These are phyloP conservation scores for Pseudorectes ferrugineus DNA, from an alignment of 2,113 vertebrate genomes.

Conservation along the genomic window DNA sequence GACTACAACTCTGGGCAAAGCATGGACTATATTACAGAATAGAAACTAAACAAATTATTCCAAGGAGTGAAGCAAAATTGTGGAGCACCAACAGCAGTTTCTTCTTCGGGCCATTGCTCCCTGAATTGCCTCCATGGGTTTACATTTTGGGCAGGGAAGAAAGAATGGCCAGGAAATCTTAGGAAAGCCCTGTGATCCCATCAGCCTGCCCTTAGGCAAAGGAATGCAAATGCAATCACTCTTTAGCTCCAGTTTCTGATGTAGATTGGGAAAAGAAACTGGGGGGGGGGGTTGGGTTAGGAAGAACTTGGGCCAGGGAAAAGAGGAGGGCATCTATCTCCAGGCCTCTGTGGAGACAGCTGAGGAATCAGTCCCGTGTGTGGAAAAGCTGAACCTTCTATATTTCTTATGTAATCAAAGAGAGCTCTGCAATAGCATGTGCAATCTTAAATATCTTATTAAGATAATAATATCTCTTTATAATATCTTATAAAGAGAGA, in stretches of 20 bases:
- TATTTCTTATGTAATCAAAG: not conserved
- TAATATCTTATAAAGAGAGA: not conserved
- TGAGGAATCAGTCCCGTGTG: not conserved
- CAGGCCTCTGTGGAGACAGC: not conserved
- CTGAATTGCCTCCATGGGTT: not conserved
- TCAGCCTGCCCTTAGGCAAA: not conserved
- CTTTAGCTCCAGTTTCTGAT: not conserved
- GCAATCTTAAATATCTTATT: not conserved
- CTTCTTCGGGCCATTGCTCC: not conserved
- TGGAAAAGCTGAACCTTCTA: not conserved
- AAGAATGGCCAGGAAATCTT: not conserved
- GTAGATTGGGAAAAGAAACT: not conserved
- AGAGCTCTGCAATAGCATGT: not conserved
- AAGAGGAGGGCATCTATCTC: not conserved
- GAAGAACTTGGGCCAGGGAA: not conserved
- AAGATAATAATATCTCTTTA: no score
- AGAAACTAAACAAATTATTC: not conserved
- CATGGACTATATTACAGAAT: not conserved
- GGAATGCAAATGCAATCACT: not conserved
- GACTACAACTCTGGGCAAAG: not conserved
- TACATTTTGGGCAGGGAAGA: not conserved
- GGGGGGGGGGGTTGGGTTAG: rapidly evolving
- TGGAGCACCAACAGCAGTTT: not conserved
- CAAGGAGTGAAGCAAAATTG: not conserved
- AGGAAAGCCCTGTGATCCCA: not conserved